Evolutionary conservation across 2,888 invertebrate species (phyloP).

Genomic region (Drosophila borborema): DNA sequence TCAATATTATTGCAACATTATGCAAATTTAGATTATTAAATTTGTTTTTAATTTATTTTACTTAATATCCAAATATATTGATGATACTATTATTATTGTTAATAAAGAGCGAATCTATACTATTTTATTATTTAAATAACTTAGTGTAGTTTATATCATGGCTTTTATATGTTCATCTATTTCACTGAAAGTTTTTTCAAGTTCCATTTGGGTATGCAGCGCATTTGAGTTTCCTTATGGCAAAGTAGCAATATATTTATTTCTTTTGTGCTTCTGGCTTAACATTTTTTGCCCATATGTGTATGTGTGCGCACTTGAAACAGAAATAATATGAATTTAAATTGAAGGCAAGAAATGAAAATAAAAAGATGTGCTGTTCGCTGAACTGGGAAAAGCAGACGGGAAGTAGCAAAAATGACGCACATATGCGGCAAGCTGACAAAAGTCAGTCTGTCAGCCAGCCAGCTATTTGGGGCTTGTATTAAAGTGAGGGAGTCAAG

Average conservation of each 20-base stretch:
- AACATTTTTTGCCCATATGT: not conserved
- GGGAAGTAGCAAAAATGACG: conserved; percentile 62
- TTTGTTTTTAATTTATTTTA: no score
- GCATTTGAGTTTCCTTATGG: not conserved
- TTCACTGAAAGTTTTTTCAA: not conserved
- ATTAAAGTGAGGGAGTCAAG: conserved; percentile 11
- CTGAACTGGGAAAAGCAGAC: conserved; percentile 67
- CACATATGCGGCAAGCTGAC: conserved; percentile 62
- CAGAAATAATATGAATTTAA: conserved; percentile 74
- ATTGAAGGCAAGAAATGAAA: conserved; percentile 56
- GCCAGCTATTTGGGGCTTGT: conserved; percentile 15
- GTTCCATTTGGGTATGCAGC: not conserved
- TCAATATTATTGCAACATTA: no score
- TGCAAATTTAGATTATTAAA: no score
- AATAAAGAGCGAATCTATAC: no score
- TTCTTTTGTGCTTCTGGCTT: not conserved
- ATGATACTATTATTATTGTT: no score
- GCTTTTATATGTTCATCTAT: not conserved
- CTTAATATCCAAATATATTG: no score
- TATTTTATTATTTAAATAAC: not conserved
- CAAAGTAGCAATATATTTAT: conserved; percentile 6
- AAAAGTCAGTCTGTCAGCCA: conserved; percentile 35
- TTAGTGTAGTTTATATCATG: no score
- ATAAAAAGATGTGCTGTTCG: conserved; percentile 38
- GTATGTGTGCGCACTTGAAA: conserved; percentile 16